Base-by-base conservation (phyloP, 2,113 vertebrate species). In the Agapornis roseicollis region DNA sequence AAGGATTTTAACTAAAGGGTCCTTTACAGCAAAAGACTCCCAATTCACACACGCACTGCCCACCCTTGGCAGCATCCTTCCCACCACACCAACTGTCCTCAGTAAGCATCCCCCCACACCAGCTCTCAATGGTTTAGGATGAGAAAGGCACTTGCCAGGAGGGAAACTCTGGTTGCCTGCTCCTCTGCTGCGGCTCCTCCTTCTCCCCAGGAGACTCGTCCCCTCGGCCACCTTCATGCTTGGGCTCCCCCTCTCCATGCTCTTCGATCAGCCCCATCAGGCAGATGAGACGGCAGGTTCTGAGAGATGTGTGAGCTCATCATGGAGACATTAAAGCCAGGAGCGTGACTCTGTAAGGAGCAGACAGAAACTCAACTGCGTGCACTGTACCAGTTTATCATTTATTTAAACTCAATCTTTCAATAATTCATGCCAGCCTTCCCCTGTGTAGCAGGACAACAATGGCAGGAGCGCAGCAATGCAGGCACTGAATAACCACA, bases 241-340 rank as follows among this genome's bases (percentile, higher is more conserved):
- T 80, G 63, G 97, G 93, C 93, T 95, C 97, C 80, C 92, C 96
- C 80, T 97, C 97, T 91, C 97, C 97, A 56, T 29, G 96, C 96
- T 98, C 97, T 73, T 97, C 95, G 4, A 98, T 97, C 95, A 98
- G 96, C 95, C 97, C 97, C 98, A 98, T 98, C 94, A 4, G 97
- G 96, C 85, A 94, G 94, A 63, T 94, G 96, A 88, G 65, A 77
- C 4, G 42, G 82, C 50, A 89, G 80, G 85, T 72, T 90, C 88
- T 19, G 80, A 81, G 89, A 61, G 92, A 85, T 24, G 84, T 55
- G 92, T 14, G 85, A 89, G 93, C 94, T 83, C 97, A 97, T 98
- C 97, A 97, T 96, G 95, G 93, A 95, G 77, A 80, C 93, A n/a
- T 96, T 97, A 90, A 93, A 95, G 85, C 91, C 60, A 53, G 89